Evolutionary conservation across 2,888 invertebrate species (phyloP).

Genomic region (Digitonthophagus gazella): DNA sequence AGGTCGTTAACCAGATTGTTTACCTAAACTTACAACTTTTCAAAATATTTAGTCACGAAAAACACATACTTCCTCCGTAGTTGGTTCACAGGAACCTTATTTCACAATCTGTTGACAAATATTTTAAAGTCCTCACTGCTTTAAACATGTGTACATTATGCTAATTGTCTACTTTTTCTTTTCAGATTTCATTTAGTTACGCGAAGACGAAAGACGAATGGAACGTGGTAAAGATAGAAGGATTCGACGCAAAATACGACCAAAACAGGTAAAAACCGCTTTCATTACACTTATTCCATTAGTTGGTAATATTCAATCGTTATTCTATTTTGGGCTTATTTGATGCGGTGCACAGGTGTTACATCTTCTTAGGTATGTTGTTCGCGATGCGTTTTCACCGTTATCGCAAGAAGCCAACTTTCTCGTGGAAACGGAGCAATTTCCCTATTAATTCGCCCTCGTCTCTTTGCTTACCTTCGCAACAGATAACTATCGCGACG

Average conservation of each 20-base stretch:
- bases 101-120: too few relatives aligned
- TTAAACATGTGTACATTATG: background rate
- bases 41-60: background rate
- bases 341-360: too few relatives aligned
- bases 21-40: too few relatives aligned
- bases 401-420: too few relatives aligned
- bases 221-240: conserved; percentile 84
- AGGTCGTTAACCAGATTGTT: background rate
- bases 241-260: conserved; percentile 76
- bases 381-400: background rate
- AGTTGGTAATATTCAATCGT: background rate
- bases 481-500: background rate
- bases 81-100: too few relatives aligned
- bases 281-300: background rate
- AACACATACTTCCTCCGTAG: background rate
- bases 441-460: background rate
- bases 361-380: background rate
- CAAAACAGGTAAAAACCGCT: conserved; percentile 73
- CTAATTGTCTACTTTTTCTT: conserved; percentile 30
- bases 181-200: conserved; percentile 85
- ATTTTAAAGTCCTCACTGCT: too few relatives aligned
- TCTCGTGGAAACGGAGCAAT: background rate
- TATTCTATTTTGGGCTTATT: background rate
- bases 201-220: conserved; percentile 75
- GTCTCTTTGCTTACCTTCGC: background rate